Conservation (phyloP, 53 echinoderm and acorn worm species). For the Glandiceps talaboti region DNA sequence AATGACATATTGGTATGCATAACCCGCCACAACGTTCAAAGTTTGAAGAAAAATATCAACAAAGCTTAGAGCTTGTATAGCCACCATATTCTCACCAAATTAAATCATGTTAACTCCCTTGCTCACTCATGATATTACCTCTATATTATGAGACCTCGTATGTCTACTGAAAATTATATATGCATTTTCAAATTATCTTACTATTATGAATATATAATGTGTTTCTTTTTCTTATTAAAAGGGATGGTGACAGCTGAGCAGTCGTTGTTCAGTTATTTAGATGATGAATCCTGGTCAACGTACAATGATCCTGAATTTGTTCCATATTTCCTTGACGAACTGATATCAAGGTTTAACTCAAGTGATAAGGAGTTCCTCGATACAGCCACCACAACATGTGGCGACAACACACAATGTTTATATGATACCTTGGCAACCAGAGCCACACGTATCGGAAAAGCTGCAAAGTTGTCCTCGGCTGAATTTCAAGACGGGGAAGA, state of each 20-base stretch:
- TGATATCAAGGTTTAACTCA: constrained; percentile 23
- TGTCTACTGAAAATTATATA: no score
- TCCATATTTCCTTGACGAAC: constrained; percentile 55
- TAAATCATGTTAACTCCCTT: no score
- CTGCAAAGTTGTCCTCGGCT: constrained; percentile 18
- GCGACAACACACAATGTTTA: constrained; percentile 39
- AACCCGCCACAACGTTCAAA: no score
- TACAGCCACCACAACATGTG: constrained; percentile 29
- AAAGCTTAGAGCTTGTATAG: no score
- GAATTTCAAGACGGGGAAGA: constrained; percentile 18
- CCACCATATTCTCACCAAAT: no score
- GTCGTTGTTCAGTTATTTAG: constrained; percentile 45
- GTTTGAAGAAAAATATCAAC: no score
- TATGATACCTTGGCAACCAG: constrained; percentile 59
- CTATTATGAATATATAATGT: not conserved
- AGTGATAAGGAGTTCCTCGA: constrained; percentile 34
- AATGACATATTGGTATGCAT: no score
- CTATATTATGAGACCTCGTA: no score
- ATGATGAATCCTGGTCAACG: constrained; percentile 20
- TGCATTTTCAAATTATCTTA: not conserved
- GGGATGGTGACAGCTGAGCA: constrained; percentile 47
- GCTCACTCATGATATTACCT: no score
- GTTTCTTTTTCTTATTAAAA: constrained; percentile 8
- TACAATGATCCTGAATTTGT: constrained; percentile 42
- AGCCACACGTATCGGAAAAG: constrained; percentile 17